Evolutionary conservation across 2,888 invertebrate species (phyloP).

Genomic region (Eudasyphora cyanicolor): DNA sequence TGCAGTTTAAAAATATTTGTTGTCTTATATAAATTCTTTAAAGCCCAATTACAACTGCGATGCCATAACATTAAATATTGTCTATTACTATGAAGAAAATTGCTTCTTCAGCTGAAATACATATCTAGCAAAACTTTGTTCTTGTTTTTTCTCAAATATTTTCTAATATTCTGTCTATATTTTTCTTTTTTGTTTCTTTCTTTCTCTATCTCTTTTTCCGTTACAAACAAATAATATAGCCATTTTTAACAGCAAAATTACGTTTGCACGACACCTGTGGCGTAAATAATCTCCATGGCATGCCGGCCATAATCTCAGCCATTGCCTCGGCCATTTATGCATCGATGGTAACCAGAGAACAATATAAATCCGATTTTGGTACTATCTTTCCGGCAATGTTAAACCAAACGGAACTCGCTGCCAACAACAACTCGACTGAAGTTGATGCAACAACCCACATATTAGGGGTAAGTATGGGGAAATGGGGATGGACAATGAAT

Average conservation of each 20-base stretch:
- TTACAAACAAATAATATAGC: constrained; percentile 70
- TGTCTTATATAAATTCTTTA: too few relatives aligned
- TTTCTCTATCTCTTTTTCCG: constrained; percentile 5
- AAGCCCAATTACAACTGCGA: too few relatives aligned
- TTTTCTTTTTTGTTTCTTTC: constrained; percentile 13
- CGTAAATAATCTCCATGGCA: constrained; percentile 97
- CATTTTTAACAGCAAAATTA: constrained; percentile 75
- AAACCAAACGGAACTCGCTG: constrained; percentile 60
- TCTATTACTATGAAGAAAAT: too few relatives aligned
- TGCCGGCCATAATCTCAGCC: constrained; percentile 94
- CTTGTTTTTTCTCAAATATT: too few relatives aligned
- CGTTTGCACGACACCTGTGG: constrained; percentile 85
- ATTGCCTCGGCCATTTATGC: constrained; percentile 89
- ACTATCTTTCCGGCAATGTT: constrained; percentile 83
- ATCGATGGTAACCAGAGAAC: constrained; percentile 84
- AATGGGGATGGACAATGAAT: constrained; percentile 13
- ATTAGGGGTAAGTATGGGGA: constrained; percentile 75
- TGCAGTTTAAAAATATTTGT: too few relatives aligned
- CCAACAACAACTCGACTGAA: neutral
- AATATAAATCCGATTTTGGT: constrained; percentile 83
- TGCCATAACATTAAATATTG: too few relatives aligned
- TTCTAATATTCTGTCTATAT: neutral
- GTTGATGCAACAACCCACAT: constrained; percentile 69
- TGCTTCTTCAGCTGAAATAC: too few relatives aligned
- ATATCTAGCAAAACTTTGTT: too few relatives aligned